These are phyloP conservation scores for Prorops nasuta DNA, from an alignment of 1,140 invertebrate species.

Conservation along the genomic window DNA sequence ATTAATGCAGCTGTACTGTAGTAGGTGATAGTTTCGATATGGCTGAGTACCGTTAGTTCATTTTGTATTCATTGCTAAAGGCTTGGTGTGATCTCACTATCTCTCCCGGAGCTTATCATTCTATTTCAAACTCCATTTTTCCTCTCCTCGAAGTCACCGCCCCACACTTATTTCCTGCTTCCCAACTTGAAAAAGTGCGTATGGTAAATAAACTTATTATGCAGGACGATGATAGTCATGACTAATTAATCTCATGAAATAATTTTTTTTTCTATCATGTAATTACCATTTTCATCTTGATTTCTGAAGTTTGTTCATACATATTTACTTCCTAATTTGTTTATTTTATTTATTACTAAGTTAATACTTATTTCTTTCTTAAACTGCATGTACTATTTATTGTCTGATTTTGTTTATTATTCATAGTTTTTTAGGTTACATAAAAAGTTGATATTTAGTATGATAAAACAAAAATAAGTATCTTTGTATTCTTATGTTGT, in stretches of 20 bases:
- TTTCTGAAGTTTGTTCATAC: conserved; percentile 9
- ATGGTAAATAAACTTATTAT: no score
- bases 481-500: no score
- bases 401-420: background rate
- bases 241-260: background rate
- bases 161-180: no score
- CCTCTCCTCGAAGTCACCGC: no score
- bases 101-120: no score
- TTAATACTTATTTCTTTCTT: background rate
- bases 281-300: conserved; percentile 16
- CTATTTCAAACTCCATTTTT: no score
- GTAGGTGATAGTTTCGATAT: conserved; percentile 42
- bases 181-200: no score
- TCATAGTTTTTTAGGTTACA: background rate
- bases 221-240: no score
- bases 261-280: background rate
- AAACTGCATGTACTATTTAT: conserved; percentile 4
- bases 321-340: background rate
- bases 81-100: no score
- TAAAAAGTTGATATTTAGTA: no score
- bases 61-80: conserved; percentile 36
- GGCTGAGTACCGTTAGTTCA: conserved; percentile 47
- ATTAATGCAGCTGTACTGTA: conserved; percentile 42
- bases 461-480: conserved; percentile 1
- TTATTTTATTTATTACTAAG: background rate